Percentiles rank a stretch among this genome's conserved stretches.
Evolutionary conservation across 2,888 invertebrate genomes (phyloP).

Genomic region (Eupithecia exiguata): DNA sequence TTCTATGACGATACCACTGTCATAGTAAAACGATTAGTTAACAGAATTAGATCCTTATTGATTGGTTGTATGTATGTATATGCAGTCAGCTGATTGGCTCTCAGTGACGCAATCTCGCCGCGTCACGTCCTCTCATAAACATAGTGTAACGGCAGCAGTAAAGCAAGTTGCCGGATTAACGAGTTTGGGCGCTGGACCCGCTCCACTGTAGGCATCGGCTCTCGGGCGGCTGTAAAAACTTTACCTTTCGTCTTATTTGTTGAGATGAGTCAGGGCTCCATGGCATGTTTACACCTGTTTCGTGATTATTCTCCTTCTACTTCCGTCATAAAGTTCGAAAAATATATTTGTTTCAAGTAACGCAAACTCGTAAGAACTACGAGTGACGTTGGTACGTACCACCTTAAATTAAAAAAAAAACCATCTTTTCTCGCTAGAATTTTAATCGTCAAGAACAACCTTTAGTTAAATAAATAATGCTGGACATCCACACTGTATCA

Average conservation of each 20-base stretch:
- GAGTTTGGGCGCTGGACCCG: slow-evolving; percentile 15
- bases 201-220: slow-evolving; percentile 7
- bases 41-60: background rate
- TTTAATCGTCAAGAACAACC: background rate
- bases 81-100: slow-evolving; percentile 3
- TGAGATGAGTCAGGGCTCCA: background rate
- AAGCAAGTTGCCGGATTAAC: slow-evolving; percentile 30
- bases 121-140: slow-evolving; percentile 23
- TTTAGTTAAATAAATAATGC: too few species aligned
- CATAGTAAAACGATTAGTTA: background rate
- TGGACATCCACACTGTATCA: too few species aligned
- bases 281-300: slow-evolving; percentile 7
- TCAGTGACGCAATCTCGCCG: background rate
- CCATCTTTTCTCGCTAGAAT: background rate
- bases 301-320: background rate
- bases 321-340: too few species aligned
- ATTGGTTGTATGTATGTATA: background rate
- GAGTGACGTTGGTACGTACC: background rate
- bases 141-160: slow-evolving; percentile 27
- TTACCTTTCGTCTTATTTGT: slow-evolving; percentile 4
- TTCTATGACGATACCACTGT: background rate
- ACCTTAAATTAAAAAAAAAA: background rate
- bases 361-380: background rate
- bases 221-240: slow-evolving; percentile 1
- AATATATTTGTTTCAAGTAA: background rate